Evolutionary conservation across 2,888 invertebrate genomes (phyloP).

Genomic region (Ophion costatus): DNA sequence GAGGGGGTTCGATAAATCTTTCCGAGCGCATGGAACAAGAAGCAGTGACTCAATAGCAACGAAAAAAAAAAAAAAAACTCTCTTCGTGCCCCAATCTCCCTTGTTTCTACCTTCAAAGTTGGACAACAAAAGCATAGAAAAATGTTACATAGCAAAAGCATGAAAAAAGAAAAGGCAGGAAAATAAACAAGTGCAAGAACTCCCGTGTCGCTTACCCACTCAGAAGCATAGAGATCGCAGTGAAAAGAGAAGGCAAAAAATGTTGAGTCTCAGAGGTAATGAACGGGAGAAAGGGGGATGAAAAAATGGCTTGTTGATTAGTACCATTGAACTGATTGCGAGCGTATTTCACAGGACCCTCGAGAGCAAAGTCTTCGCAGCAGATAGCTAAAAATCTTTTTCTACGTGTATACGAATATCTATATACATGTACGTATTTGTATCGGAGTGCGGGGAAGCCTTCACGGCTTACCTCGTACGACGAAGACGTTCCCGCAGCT

Average conservation of each 20-base stretch:
- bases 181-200: constrained; percentile 20
- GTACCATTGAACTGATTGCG: constrained; percentile 70
- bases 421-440: not conserved
- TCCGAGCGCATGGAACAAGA: constrained; percentile 34
- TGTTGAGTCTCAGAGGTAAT: constrained; percentile 21
- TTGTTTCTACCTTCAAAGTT: constrained; percentile 1
- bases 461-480: constrained; percentile 27
- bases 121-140: not conserved
- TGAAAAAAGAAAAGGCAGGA: constrained; percentile 8
- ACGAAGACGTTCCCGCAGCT: constrained; percentile 25
- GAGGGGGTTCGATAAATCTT: constrained; percentile 68
- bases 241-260: constrained; percentile 7
- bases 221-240: constrained; percentile 27
- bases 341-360: constrained; percentile 47
- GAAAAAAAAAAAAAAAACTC: constrained; percentile 23
- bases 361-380: constrained; percentile 45
- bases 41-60: constrained; percentile 37
- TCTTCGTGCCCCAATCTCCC: constrained; percentile 4
- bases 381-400: constrained; percentile 10
- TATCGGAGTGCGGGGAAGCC: constrained; percentile 19
- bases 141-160: not conserved
- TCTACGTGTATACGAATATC: not conserved
- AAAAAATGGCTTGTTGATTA: constrained; percentile 72
- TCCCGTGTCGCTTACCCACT: constrained; percentile 54
- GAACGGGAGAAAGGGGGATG: constrained; percentile 12